Evolutionary conservation across 2,113 vertebrate species (phyloP).

Genomic region (Paraplagusia blochii): DNA sequence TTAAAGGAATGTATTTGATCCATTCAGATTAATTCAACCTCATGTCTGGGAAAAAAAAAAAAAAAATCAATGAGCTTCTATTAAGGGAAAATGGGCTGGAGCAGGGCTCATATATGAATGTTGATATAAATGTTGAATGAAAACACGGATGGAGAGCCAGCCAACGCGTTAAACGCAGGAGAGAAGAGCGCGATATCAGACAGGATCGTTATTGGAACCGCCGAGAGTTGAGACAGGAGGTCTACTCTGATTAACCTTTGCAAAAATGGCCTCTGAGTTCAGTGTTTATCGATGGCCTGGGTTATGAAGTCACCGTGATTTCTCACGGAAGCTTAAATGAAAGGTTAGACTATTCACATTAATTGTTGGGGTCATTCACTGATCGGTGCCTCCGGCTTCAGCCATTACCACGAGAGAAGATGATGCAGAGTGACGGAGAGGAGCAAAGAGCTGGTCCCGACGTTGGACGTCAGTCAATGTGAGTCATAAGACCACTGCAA

Average conservation of each 20-base stretch:
- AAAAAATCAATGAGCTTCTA: conserved; percentile 51
- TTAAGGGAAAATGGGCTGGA: no score
- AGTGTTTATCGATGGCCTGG: conserved; percentile 69
- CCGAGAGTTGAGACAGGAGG: conserved; percentile 30
- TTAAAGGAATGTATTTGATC: conserved; percentile 58
- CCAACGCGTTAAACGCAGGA: not conserved
- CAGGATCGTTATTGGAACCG: conserved; percentile 24
- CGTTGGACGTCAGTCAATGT: conserved; percentile 38
- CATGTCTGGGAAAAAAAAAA: conserved; percentile 15
- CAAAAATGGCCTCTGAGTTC: conserved; percentile 56
- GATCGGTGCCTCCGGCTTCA: conserved; percentile 43
- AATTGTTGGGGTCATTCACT: conserved; percentile 64
- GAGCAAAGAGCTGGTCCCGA: conserved; percentile 20
- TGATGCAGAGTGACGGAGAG: conserved; percentile 1
- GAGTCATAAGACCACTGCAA: conserved; percentile 51
- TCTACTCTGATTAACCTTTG: conserved; percentile 75
- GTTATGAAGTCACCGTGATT: conserved; percentile 72
- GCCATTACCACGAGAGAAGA: not conserved
- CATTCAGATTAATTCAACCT: conserved; percentile 25
- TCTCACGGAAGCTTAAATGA: conserved; percentile 67
- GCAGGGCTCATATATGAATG: conserved; percentile 19
- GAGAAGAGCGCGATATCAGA: conserved; percentile 20
- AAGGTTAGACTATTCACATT: conserved; percentile 76
- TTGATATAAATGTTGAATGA: conserved; percentile 51
- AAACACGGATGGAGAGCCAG: conserved; percentile 48